phyloP scores from a whole-genome alignment of 2,888 invertebrate species.

The Prosopocoilus inquinatus region DNA sequence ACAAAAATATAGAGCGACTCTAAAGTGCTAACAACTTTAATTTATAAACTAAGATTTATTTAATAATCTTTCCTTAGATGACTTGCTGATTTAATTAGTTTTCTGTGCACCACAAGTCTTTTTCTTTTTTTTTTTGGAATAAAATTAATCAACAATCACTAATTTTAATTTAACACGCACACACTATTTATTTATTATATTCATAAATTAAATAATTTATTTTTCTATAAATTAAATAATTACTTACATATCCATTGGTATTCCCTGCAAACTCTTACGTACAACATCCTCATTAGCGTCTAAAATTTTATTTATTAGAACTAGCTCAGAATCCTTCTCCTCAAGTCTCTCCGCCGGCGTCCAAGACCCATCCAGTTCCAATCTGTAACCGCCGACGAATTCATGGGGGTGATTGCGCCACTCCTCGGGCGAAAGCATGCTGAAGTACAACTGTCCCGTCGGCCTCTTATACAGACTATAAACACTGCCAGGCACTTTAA shows the following conservation, averaged over 20 bases:
- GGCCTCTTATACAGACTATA: constrained; percentile 69
- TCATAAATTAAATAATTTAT: too few species aligned
- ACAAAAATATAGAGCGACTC: too few species aligned
- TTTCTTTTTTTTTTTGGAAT: too few species aligned
- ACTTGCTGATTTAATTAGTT: too few species aligned
- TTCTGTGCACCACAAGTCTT: too few species aligned
- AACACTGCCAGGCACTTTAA: constrained; percentile 67
- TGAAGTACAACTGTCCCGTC: constrained; percentile 69
- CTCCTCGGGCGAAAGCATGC: constrained; percentile 75
- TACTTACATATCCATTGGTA: constrained; percentile 22
- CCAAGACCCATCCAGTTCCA: constrained; percentile 71
- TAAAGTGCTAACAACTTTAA: too few species aligned
- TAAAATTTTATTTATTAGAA: constrained; percentile 30
- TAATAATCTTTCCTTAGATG: too few species aligned
- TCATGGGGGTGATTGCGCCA: constrained; percentile 63
- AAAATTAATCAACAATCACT: too few species aligned
- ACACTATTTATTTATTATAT: too few species aligned
- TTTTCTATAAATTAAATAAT: too few species aligned
- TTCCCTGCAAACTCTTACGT: constrained; percentile 12
- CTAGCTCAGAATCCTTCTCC: constrained; percentile 34
- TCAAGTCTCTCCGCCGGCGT: constrained; percentile 56
- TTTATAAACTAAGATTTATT: too few species aligned
- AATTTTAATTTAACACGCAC: too few species aligned
- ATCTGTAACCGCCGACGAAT: constrained; percentile 64
- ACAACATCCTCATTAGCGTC: constrained; percentile 8